Evolutionary conservation across 2,888 invertebrate species (phyloP), one percentile per base, ranked within the genome.

Genomic region (Myopa testacea): DNA sequence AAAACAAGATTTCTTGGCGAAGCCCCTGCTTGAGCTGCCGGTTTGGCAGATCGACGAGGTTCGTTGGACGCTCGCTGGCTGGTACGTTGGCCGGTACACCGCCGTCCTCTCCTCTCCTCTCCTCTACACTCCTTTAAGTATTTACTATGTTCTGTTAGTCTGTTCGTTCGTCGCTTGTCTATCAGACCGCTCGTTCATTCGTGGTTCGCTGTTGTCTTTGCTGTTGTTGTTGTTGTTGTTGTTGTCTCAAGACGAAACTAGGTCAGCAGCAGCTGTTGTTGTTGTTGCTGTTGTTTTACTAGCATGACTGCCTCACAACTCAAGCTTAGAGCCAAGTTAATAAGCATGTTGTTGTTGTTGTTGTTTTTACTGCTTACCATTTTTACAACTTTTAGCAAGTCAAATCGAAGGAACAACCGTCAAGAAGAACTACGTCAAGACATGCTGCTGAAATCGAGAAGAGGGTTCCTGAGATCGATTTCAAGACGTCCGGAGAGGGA

Each of bases 221-320:
- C 16, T 1, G 40, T 40, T n/a, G 34, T 52, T 34, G 58, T 72
- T 19, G 38, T 58, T 26, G 26, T 7, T 34, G 58, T 14, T 37
- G 74, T 10, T 50, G 50, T 37, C 65, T 40, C 65, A 74, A 74
- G 52, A 74, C 52, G 65, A 87, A 88, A 88, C 87, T 88, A 85
- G 88, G 88, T 80, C 78, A 78, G 78, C 63, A 75, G 72, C 14
- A 7, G 52, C 26, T 63, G 63, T 52, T 55, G 50, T 60, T 71
- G 55, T 40, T 74, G 37, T 60, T 71, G 55, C 19, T 74, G 37
- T 19, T 16, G 63, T 55, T n/a, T 37, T 16, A 65, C 65, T 52
- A 65, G 74, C 74, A 65, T 65, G 74, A 50, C 74, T 65, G 74
- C 74, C 50, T 65, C 16, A 12, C 45, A 34, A 52, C 14, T 37